Conservation (phyloP, 2,888 invertebrate genomes). For the Osedax frankpressi region DNA sequence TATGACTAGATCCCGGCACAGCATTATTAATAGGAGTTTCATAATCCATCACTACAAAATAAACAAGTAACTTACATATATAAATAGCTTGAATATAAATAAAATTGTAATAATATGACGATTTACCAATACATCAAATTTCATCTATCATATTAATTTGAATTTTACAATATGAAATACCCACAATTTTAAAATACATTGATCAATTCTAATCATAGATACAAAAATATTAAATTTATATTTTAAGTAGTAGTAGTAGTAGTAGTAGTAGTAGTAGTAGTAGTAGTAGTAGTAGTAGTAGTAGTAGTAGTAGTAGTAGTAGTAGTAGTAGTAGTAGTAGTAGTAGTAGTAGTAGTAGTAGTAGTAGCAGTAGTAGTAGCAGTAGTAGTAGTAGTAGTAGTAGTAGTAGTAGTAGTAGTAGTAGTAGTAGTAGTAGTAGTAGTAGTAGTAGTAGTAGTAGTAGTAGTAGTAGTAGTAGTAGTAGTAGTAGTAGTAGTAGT, state of each 20-base stretch:
- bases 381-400: not conserved
- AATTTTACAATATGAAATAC: too few relatives aligned
- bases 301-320: not conserved
- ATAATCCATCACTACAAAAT: too few relatives aligned
- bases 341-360: not conserved
- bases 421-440: not conserved
- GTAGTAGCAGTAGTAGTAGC: not conserved
- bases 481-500: not conserved
- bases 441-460: not conserved
- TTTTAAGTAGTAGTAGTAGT: not conserved
- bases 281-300: not conserved
- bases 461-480: not conserved
- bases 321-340: not conserved
- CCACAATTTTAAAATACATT: too few relatives aligned
- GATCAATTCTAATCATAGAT: too few relatives aligned
- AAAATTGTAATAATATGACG: too few relatives aligned
- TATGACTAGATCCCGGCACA: too few relatives aligned
- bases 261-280: not conserved
- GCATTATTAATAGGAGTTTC: too few relatives aligned
- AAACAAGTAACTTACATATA: too few relatives aligned
- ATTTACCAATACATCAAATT: too few relatives aligned
- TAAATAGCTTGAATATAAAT: too few relatives aligned
- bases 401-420: not conserved
- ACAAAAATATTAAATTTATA: too few relatives aligned
- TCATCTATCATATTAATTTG: too few relatives aligned